Conservation (phyloP, 2,797 vertebrate genomes). For the Clarias platycephalus region DNA sequence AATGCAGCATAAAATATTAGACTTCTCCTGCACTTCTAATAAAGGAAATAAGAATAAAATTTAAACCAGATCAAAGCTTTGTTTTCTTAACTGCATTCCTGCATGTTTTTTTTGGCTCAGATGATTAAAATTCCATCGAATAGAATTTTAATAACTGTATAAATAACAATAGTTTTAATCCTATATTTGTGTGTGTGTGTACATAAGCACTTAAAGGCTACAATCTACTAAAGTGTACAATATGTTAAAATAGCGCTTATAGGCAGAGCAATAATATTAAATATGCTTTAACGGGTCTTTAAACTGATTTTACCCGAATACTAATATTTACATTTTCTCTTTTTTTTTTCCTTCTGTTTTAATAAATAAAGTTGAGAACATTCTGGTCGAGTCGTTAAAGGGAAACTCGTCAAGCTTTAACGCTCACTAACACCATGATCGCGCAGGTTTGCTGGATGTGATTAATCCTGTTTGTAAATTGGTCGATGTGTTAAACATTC, state of each 20-base stretch:
- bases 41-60: too few relatives aligned
- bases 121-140: background rate
- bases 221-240: conserved; percentile 9
- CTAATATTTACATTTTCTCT: conserved; percentile 25
- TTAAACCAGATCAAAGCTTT: background rate
- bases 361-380: background rate
- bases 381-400: background rate
- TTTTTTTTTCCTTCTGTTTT: background rate
- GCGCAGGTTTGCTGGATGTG: background rate
- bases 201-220: background rate
- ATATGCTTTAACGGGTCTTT: background rate
- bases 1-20: background rate
- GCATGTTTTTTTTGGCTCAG: background rate
- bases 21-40: too few relatives aligned
- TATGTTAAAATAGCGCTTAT: background rate
- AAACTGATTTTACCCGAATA: background rate
- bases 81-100: background rate
- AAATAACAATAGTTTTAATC: background rate
- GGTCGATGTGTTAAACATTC: background rate
- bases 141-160: background rate
- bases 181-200: background rate
- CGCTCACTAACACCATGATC: background rate
- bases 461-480: background rate
- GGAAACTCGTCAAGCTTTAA: background rate
- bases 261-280: background rate